Conservation (phyloP, 2,113 vertebrate species). For the Accipiter virgatus region DNA sequence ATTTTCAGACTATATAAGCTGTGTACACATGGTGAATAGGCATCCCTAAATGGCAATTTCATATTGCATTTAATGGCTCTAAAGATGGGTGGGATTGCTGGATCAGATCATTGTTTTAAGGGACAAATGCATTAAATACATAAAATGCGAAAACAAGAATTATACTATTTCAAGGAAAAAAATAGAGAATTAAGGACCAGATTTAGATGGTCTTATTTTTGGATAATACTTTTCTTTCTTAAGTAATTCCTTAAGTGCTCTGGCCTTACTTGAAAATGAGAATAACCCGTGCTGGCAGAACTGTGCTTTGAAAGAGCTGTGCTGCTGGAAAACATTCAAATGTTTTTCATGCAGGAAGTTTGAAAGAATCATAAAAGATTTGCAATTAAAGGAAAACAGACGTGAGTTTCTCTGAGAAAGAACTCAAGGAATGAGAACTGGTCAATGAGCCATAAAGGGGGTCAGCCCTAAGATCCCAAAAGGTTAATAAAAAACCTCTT, state of each 20-base stretch:
- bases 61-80: not conserved
- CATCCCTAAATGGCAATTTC: not conserved
- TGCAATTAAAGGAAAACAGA: conserved; percentile 37
- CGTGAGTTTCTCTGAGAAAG: conserved; percentile 19
- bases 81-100: not conserved
- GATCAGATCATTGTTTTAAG: not conserved
- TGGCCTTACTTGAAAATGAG: not conserved
- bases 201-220: not conserved
- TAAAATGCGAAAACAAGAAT: not conserved
- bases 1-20: not conserved
- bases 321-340: conserved; percentile 11
- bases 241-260: not conserved
- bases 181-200: not conserved
- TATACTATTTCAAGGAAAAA: not conserved
- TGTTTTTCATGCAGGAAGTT: conserved; percentile 24
- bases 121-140: not conserved
- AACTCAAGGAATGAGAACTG: conserved; percentile 49
- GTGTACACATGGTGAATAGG: not conserved
- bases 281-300: not conserved
- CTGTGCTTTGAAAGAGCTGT: not conserved
- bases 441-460: conserved; percentile 30
- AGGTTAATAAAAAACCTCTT: conserved; percentile 23
- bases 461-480: conserved; percentile 5
- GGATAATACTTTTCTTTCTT: not conserved
- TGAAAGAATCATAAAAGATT: conserved; percentile 22